These are phyloP conservation scores for Timandra comae DNA, from an alignment of 2,888 invertebrate species.

Conservation along the genomic window DNA sequence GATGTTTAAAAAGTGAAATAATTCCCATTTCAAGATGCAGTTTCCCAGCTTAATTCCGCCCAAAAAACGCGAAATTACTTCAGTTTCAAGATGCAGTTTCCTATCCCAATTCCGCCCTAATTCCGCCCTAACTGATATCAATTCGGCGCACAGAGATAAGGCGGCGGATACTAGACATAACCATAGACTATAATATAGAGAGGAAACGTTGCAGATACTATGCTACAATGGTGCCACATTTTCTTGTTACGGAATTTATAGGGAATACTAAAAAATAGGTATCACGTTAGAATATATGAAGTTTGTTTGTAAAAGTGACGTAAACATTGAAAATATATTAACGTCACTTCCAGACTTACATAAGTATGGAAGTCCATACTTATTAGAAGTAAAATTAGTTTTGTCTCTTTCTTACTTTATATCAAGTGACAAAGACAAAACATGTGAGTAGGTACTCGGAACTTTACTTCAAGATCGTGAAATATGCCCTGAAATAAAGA, in stretches of 20 bases:
- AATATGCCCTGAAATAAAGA: no score
- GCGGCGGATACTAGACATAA: conserved; percentile 17
- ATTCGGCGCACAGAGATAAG: conserved; percentile 37
- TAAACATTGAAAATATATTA: not conserved
- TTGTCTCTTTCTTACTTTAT: no score
- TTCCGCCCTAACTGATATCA: conserved; percentile 25
- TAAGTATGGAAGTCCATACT: not conserved
- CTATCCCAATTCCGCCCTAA: conserved; percentile 3
- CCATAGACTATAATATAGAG: conserved; percentile 10
- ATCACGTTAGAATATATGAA: no score
- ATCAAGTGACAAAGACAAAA: no score
- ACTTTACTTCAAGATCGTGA: no score
- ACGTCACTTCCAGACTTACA: no score
- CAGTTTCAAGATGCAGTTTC: not conserved
- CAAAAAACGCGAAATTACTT: not conserved
- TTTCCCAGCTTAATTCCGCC: no score
- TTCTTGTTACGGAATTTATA: conserved; percentile 6
- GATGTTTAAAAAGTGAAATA: no score
- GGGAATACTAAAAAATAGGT: not conserved
- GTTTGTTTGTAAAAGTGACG: not conserved
- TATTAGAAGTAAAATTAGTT: conserved; percentile 7
- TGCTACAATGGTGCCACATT: conserved; percentile 27
- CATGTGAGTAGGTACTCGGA: no score
- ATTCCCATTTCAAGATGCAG: no score
- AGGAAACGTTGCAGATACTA: conserved; percentile 7